Evolutionary conservation across 1,140 invertebrate genomes (phyloP), one percentile per base, ranked within the genome.

Genomic region (Papilio xuthus): DNA sequence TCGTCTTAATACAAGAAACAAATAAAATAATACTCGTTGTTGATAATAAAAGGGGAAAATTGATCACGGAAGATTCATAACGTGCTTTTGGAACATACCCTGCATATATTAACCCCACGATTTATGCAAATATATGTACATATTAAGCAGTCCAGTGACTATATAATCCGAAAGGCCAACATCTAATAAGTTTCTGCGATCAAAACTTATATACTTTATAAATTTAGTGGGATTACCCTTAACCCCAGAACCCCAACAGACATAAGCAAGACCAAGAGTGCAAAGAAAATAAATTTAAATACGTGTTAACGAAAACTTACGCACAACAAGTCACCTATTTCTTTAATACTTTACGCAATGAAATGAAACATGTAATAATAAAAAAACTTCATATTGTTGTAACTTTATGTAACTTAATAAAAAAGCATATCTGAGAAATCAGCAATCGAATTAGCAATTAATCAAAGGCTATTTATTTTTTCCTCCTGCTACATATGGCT

Each of bases 51-150:
- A 67, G 60, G 26, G 60, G 60, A 67, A 67, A 67, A 32, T 67
- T 67, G 60, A 67, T 67, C 37, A 70, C 26, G 67, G 28, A n/a
- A 69, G 32, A 37, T 32, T 37, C 28, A 69, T 41, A 70, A 70
- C 69, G 37, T 70, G 7, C 69, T 15, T 41, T 42, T 37, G 8
- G 37, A 70, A 69, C n/a, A 71, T 26, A 73, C 41, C 71, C 71
- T 23, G 42, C 23, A 73, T 47, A 73, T 23, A 73, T 73, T 73
- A 44, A 73, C 41, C 1, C 42, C 37, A 20, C 41, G 71, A 73
- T 73, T 73, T 73, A 73, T 44, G 71, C 71, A 73, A 73, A 73
- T 73, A 73, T 73, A 73, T 73, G 71, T 73, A 73, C 42, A 73
- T 73, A 73, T 0, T 73, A 73, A 73, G 37, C 20, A 70, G 37